Evolutionary conservation across 2,113 vertebrate species (phyloP).

Genomic region (Poeciliopsis occidentalis): DNA sequence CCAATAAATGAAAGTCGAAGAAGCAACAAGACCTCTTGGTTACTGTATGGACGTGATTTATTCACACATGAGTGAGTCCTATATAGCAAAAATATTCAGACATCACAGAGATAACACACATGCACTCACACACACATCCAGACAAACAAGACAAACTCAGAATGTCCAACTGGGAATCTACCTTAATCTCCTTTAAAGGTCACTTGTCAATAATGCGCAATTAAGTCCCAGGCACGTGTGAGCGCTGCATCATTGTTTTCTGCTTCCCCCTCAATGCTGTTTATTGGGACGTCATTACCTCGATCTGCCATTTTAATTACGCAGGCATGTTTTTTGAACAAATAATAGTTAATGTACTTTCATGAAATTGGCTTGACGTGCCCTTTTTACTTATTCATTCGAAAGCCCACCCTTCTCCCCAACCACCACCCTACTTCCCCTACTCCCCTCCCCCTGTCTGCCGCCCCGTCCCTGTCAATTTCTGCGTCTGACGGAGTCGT

Average conservation of each 20-base stretch:
- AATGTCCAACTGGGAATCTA: slow-evolving; percentile 12
- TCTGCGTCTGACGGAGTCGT: slow-evolving; percentile 15
- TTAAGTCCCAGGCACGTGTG: slow-evolving; percentile 42
- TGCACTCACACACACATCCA: background rate
- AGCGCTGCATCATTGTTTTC: slow-evolving; percentile 52
- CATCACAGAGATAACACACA: slow-evolving; percentile 4
- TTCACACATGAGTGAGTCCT: background rate
- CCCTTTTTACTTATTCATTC: slow-evolving; percentile 76
- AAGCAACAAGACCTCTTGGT: slow-evolving; percentile 15
- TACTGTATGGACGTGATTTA: background rate
- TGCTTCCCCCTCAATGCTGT: slow-evolving; percentile 61
- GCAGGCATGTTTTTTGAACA: slow-evolving; percentile 66
- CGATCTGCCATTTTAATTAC: slow-evolving; percentile 78
- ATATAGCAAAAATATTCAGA: background rate
- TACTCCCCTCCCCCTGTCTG: background rate
- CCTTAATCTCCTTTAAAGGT: slow-evolving; percentile 67
- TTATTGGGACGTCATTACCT: slow-evolving; percentile 73
- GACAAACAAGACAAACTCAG: slow-evolving; percentile 5
- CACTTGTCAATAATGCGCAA: slow-evolving; percentile 55
- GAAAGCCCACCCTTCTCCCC: slow-evolving; percentile 14
- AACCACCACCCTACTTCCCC: no score
- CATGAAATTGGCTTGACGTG: slow-evolving; percentile 73
- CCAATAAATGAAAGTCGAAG: slow-evolving; percentile 33
- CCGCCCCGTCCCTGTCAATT: slow-evolving; percentile 28
- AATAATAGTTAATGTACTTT: slow-evolving; percentile 80